Conservation (phyloP, 2,113 vertebrate genomes). For the Cervus canadensis region DNA sequence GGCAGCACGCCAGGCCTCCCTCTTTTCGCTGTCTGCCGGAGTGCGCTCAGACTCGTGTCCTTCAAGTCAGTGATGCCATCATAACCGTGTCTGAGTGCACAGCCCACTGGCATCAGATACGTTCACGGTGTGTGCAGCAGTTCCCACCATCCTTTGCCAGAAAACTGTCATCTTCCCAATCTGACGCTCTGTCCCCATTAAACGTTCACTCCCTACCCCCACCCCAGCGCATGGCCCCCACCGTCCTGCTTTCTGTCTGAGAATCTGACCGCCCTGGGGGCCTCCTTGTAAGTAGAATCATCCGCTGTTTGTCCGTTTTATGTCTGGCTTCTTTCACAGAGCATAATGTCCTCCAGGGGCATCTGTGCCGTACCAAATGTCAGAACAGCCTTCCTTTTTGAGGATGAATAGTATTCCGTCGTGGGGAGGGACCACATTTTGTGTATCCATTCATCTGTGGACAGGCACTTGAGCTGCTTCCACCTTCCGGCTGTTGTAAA, state of each 20-base stretch:
- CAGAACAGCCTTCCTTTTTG: too few relatives aligned
- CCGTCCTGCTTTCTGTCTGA: too few relatives aligned
- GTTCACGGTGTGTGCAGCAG: accelerated
- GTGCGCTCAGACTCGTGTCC: not conserved
- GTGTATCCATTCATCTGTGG: accelerated
- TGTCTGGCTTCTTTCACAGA: accelerated
- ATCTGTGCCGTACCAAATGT: accelerated
- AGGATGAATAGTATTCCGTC: accelerated
- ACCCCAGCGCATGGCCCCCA: accelerated
- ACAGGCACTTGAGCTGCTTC: accelerated
- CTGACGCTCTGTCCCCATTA: not conserved
- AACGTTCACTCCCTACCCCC: accelerated
- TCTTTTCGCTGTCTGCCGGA: not conserved
- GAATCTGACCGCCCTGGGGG: accelerated
- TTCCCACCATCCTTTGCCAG: not conserved
- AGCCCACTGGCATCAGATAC: accelerated
- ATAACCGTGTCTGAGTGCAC: accelerated
- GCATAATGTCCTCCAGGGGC: accelerated
- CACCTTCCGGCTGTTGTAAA: accelerated
- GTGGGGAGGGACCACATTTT: accelerated
- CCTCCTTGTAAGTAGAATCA: accelerated
- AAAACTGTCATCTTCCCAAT: not conserved
- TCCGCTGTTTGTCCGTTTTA: accelerated
- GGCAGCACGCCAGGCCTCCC: not conserved
- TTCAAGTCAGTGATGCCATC: not conserved